Base-by-base conservation (phyloP, 1,140 invertebrate genomes). In the Neodiprion pinetum region DNA sequence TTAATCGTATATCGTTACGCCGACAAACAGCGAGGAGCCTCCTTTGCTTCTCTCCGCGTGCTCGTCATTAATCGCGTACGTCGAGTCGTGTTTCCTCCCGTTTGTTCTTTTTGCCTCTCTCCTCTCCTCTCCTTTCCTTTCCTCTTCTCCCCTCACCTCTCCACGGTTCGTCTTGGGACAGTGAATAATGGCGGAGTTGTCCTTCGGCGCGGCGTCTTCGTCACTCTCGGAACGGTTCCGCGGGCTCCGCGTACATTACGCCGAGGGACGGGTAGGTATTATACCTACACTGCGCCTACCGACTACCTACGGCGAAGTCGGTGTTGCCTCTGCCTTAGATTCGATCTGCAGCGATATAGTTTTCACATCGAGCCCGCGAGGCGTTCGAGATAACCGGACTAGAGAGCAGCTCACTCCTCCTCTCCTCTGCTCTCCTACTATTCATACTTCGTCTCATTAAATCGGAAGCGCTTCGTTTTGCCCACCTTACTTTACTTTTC, bases 1-100 rank as follows among this genome's bases (percentile, higher is more conserved):
- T 61, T 61, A 61, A 61, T 61, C 53, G 53, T 61, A 9, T 17
- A 61, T 61, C 53, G 53, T 61, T 61, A 61, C 53, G 53, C 53
- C 53, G 53, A 61, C 53, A 61, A 61, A 61, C 53, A 61, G 53
- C 28, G 28, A 40, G 28, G 28, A 40, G 28, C 28, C 28, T 40
- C 8, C 53, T 61, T 17, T 61, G 28, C 28, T 40, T 5, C 28
- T 40, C 28, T 40, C 28, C 28, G 28, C 28, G 53, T 17, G n/a
- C 53, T 61, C 53, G 53, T 61, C 53, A 61, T 61, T 61, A 61
- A 61, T 61, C 53, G 53, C 7, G 28, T 40, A 61, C 53, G 53
- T 61, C 53, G 53, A 61, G 53, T 61, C 53, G 53, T 40, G 28
- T 61, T 61, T 17, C 53, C 9, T 61, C 53, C 53, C n/a, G 9